Conservation (phyloP, 2,113 vertebrate species). For the Catharus minimus region DNA sequence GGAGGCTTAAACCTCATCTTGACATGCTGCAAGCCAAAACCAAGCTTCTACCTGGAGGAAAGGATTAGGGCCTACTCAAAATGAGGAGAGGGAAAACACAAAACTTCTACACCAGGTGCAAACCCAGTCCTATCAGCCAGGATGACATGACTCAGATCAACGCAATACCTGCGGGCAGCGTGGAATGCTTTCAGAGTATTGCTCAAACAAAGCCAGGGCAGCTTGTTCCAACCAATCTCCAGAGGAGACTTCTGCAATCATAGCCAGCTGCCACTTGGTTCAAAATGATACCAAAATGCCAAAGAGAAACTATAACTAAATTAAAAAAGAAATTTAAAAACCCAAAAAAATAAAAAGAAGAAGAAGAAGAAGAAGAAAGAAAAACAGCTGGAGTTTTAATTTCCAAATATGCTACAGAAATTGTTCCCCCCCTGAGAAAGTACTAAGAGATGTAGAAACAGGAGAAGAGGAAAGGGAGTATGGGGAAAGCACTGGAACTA, state of each 20-base stretch:
- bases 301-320: background rate
- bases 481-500: background rate
- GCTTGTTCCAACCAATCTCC: background rate
- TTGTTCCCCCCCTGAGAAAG: background rate
- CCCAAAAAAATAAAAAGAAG: too few relatives aligned
- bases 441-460: background rate
- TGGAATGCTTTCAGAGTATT: background rate
- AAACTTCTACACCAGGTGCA: background rate
- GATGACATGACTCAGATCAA: background rate
- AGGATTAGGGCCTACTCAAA: background rate
- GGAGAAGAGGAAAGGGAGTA: background rate
- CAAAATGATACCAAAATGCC: background rate
- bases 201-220: background rate
- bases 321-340: fast-evolving
- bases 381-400: background rate
- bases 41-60: background rate
- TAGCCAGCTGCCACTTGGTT: background rate
- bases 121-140: background rate
- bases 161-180: background rate
- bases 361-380: fast-evolving
- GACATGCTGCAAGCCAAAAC: background rate
- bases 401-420: background rate
- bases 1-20: background rate
- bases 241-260: background rate
- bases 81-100: background rate